phyloP scores from a whole-genome alignment of 53 echinoderm and acorn worm genomes.

The Echinometra lucunter region DNA sequence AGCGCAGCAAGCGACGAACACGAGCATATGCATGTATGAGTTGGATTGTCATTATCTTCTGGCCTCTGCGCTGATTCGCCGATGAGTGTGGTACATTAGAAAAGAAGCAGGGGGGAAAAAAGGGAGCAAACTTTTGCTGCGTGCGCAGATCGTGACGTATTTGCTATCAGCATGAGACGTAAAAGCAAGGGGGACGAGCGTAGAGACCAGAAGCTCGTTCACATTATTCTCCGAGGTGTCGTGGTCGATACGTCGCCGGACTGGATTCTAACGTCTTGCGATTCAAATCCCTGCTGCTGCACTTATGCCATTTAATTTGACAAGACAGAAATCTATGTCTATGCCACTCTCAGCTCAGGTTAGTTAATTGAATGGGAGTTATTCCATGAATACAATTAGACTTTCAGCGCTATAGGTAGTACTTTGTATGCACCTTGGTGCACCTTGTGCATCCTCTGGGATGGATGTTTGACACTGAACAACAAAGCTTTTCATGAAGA shows the following conservation, averaged over 20 bases:
- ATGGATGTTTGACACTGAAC: background rate
- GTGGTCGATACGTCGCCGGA: too few relatives aligned
- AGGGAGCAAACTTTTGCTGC: slow-evolving; percentile 52
- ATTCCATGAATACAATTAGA: too few relatives aligned
- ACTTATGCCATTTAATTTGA: too few relatives aligned
- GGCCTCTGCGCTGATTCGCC: slow-evolving; percentile 35
- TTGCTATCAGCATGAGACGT: slow-evolving; percentile 55
- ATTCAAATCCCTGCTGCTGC: too few relatives aligned
- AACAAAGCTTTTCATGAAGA: background rate
- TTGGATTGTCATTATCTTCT: background rate
- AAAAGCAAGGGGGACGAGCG: background rate
- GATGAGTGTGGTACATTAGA: slow-evolving; percentile 21
- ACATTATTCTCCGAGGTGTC: background rate
- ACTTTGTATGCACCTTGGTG: too few relatives aligned
- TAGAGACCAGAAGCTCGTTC: background rate
- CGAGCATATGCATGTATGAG: background rate
- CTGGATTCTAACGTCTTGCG: too few relatives aligned
- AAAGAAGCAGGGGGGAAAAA: slow-evolving; percentile 6
- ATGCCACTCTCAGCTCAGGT: too few relatives aligned
- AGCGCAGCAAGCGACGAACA: background rate
- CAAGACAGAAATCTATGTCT: too few relatives aligned
- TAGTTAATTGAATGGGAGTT: too few relatives aligned
- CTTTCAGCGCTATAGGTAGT: too few relatives aligned
- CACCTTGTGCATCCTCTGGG: too few relatives aligned
- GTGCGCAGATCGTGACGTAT: slow-evolving; percentile 33